phyloP scores from a whole-genome alignment of 2,888 invertebrate genomes.

The Patella caerulea region DNA sequence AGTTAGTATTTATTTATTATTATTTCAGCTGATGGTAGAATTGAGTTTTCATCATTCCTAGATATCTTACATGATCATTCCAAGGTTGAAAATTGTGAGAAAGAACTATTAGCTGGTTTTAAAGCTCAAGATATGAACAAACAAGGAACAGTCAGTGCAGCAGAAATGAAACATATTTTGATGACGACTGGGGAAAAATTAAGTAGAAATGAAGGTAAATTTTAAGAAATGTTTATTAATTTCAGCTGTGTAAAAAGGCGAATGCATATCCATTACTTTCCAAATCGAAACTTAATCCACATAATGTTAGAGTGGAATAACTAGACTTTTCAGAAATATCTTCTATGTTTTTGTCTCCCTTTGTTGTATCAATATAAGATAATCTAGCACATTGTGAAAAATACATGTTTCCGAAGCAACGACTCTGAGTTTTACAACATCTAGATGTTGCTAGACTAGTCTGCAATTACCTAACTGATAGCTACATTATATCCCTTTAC shows the following conservation, averaged over 20 bases:
- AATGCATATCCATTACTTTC: background rate
- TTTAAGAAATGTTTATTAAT: background rate
- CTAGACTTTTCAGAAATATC: too few relatives aligned
- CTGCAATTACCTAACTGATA: too few relatives aligned
- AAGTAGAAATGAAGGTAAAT: slow-evolving; percentile 77
- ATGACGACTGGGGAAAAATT: slow-evolving; percentile 94
- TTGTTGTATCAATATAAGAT: too few relatives aligned
- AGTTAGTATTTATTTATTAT: background rate
- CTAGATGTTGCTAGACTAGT: too few relatives aligned
- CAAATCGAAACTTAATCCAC: background rate
- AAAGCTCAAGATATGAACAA: slow-evolving; percentile 79
- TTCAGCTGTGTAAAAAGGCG: background rate
- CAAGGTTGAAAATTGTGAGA: slow-evolving; percentile 85
- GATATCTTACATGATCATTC: slow-evolving; percentile 93
- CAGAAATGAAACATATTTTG: slow-evolving; percentile 87
- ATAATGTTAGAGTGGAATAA: too few relatives aligned
- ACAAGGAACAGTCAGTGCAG: slow-evolving; percentile 81
- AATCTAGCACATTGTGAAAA: too few relatives aligned
- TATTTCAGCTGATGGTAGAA: slow-evolving; percentile 52
- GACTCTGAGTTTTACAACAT: too few relatives aligned
- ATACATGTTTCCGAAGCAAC: too few relatives aligned
- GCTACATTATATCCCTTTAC: too few relatives aligned
- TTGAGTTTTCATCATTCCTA: slow-evolving; percentile 89
- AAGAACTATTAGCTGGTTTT: slow-evolving; percentile 90
- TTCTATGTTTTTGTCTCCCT: too few relatives aligned